Evolutionary conservation across 2,797 vertebrate genomes (phyloP), one percentile per base, ranked within the genome.

Genomic region (Enteromius thamalakanensis): DNA sequence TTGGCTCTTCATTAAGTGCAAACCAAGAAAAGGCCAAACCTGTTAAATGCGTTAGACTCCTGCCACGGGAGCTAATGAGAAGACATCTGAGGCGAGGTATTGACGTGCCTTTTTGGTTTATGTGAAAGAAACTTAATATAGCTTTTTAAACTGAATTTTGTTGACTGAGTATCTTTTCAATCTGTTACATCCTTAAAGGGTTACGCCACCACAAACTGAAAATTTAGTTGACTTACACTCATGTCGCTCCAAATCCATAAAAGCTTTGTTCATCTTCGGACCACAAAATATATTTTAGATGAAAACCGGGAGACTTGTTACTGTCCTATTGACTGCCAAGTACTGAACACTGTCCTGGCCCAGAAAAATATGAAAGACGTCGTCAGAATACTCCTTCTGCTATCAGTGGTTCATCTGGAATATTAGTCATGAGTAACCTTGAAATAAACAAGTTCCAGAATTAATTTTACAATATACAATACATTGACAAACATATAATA

Each of bases 31-130:
- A 65, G 45, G 45, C 32, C n/a, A 3, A 58, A 58, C 74, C 12
- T 58, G 17, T 40, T 76, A 60, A 83, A 69, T 83, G 74, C 26
- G 47, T 83, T 69, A 23, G 37, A 55, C 21, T 81, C 53, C 65
- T 80, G 67, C 32, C 34, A 58, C 55, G 65, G 58, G n/a, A 80
- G 51, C 49, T 45, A 80, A 69, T 70, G 51, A 71, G 17, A 71
- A 55, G 65, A 70, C 17, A 42, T 70, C 58, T 21, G 15, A 80
- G 34, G 78, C 15, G 0, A 58, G 17, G n/a, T 80, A 58, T 70
- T 70, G 65, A 42, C 17, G 58, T 70, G 15, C 32, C 6, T 42
- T 42, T 34, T 80, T 34, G 29, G 65, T 78, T 78, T n/a, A 21
- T 69, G 8, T 23, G 34, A 69, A 55, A 17, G n/a, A 8, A 53